Evolutionary conservation across 2,797 vertebrate species (phyloP), one percentile per base, ranked within the genome.

Genomic region (Alectoris magna): DNA sequence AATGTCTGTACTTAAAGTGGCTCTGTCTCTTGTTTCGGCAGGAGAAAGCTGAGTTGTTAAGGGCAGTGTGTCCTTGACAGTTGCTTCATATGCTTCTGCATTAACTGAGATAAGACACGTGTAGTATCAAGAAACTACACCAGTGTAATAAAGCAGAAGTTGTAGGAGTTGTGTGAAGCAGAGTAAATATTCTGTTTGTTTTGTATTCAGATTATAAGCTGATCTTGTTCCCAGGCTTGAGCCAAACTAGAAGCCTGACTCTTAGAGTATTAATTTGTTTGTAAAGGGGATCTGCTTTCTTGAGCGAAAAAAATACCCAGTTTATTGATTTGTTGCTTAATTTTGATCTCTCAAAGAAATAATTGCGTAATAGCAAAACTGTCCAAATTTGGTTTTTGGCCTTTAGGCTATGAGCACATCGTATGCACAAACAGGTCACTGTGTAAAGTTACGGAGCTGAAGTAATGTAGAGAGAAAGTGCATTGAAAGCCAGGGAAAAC

Each of bases 51-150:
- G 59, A 7, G 3, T 56, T 78, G 67, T 43, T 67, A 80, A 88
- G 87, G 76, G 92, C 91, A 34, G 4, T 3, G 27, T 86, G 83
- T 64, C 91, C 89, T 95, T 95, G 87, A 62, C 3, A 0, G 79
- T 91, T 95, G 46, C 55, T 95, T 89, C 74, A 83, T 87, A 46
- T 72, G 55, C 44, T 90, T 90, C 67, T 96, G 93, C 36, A 8
- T 81, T 86, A 67, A 83, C 63, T 59, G 46, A 92, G 85, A 94
- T 94, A 93, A 96, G 90, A 55, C 68, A 51, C 6, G 4, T 51
- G 39, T 66, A 60, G 34, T n/a, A 78, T 44, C 74, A 63, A 76
- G 76, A 78, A 89, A 31, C n/a, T 23, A 38, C 13, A 49, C 11
- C 4, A 46, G 11, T 15, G 34, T 91, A 85, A 78, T 75, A 91